Evolutionary conservation across 2,113 vertebrate species (phyloP), one percentile per base, ranked within the genome.

Genomic region (Thalassoma bifasciatum): DNA sequence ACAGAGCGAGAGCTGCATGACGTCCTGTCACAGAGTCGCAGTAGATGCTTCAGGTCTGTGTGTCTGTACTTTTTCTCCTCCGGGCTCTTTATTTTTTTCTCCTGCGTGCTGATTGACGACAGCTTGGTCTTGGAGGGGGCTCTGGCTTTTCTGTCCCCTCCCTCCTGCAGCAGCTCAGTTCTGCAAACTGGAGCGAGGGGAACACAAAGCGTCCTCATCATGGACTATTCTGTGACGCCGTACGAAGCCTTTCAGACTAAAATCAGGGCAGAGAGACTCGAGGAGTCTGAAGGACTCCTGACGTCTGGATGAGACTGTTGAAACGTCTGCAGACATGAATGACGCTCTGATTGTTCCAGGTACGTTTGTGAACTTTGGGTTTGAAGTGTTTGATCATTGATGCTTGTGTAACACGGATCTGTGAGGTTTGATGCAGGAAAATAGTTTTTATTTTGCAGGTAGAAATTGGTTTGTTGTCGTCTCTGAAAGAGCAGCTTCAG

Each of bases 11-110:
- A 76, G 23, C 12, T 19, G 34, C 63, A 12, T 75, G 80, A 83
- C 83, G 84, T 83, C 61, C 79, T 87, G 88, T 82, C 72, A 57
- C 8, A n/a, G n/a, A n/a, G n/a, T n/a, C n/a, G n/a, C n/a, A n/a
- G n/a, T n/a, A n/a, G n/a, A n/a, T n/a, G n/a, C n/a, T n/a, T n/a
- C n/a, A n/a, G n/a, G n/a, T n/a, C n/a, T n/a, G n/a, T n/a, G n/a
- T n/a, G n/a, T n/a, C 54, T 46, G 34, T 38, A 26, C 23, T 63
- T 82, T 72, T 58, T 81, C 68, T 17, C n/a, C 74, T 73, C 10
- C 40, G 46, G n/a, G 65, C 65, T 36, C 64, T 73, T 63, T 24
- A 44, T 51, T 47, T 30, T 30, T 30, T 30, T 30, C 30, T 30
- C 6, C 30, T 30, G 17, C 59, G 11, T 66, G 37, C 40, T 68